phyloP scores from a whole-genome alignment of 2,113 vertebrate genomes.

The Varanus salvator region DNA sequence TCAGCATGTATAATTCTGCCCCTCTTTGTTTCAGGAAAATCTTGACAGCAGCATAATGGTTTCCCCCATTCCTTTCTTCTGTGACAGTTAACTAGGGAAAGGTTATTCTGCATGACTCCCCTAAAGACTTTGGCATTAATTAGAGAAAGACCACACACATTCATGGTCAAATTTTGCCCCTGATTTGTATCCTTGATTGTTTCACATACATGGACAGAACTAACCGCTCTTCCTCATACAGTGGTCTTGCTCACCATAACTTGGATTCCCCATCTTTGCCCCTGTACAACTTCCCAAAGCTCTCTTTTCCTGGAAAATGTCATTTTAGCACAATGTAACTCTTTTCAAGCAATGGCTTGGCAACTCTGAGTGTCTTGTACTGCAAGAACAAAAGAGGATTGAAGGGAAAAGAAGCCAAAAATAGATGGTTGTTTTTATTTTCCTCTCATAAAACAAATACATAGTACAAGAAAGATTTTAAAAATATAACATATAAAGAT shows the following conservation, averaged over 20 bases:
- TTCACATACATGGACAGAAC: not conserved
- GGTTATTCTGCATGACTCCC: constrained; percentile 55
- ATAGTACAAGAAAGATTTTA: not conserved
- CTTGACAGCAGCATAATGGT: constrained; percentile 70
- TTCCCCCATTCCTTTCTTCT: constrained; percentile 68
- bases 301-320: not conserved
- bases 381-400: not conserved
- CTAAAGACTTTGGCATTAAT: constrained; percentile 60
- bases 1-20: constrained; percentile 70
- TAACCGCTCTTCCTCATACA: not conserved
- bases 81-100: constrained; percentile 61
- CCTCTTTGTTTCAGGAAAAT: constrained; percentile 70
- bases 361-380: not conserved
- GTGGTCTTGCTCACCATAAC: not conserved
- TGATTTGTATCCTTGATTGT: constrained; percentile 23
- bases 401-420: not conserved
- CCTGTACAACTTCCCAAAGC: not conserved
- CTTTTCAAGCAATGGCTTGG: not conserved
- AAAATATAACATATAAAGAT: not conserved
- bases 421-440: not conserved
- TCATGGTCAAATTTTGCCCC: constrained; percentile 29
- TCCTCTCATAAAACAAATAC: not conserved
- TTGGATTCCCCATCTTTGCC: not conserved
- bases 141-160: constrained; percentile 46
- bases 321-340: not conserved